Percentiles rank a stretch among this genome's conserved stretches.
These are phyloP conservation scores for Camponotus fellah DNA, from an alignment of 2,888 invertebrate species.

Conservation along the genomic window DNA sequence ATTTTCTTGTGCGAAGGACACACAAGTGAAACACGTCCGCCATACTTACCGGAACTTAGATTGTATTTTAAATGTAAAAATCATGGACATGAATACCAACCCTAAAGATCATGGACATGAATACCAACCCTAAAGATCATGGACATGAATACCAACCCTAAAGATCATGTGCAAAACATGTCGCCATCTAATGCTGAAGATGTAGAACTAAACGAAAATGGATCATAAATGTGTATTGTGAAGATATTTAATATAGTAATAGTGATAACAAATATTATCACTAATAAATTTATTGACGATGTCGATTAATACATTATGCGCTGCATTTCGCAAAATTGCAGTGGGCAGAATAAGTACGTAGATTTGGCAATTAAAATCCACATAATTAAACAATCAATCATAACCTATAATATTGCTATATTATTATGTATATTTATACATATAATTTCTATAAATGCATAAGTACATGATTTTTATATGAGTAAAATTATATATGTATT, in stretches of 20 bases:
- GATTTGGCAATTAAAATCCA: neutral
- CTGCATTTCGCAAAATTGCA: constrained; percentile 60
- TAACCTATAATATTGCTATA: constrained; percentile 39
- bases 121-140: too few species aligned
- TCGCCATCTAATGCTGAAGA: constrained; percentile 6
- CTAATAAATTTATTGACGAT: constrained; percentile 54
- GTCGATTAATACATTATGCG: constrained; percentile 69
- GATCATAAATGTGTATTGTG: neutral
- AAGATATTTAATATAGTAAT: neutral
- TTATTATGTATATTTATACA: neutral
- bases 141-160: too few species aligned
- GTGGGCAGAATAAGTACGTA: constrained; percentile 58
- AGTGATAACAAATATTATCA: neutral
- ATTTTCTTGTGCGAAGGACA: too few species aligned
- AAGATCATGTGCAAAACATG: too few species aligned
- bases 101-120: too few species aligned
- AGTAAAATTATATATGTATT: neutral
- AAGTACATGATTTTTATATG: neutral
- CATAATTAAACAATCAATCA: constrained; percentile 7
- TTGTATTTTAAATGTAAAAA: too few species aligned
- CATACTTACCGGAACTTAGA: too few species aligned
- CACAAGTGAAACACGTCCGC: too few species aligned
- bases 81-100: too few species aligned
- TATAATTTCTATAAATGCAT: too few species aligned
- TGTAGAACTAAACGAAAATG: neutral